Conservation (phyloP, 2,888 invertebrate species). For the Spisula solida region DNA sequence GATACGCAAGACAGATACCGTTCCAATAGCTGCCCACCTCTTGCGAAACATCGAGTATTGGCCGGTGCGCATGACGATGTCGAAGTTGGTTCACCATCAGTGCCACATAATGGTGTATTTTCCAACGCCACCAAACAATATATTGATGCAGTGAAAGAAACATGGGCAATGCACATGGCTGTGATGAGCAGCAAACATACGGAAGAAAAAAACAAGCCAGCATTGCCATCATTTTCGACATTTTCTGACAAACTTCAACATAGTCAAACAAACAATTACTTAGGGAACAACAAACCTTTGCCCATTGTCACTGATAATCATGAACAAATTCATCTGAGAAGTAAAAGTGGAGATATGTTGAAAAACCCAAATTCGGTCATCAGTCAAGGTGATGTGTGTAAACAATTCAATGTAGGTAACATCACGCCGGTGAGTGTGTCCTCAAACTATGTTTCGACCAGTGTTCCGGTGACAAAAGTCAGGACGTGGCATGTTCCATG, state of each 20-base stretch:
- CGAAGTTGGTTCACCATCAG: neutral
- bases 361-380: neutral
- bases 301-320: neutral
- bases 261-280: neutral
- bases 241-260: conserved; percentile 48
- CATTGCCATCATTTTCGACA: conserved; percentile 64
- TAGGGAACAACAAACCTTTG: neutral
- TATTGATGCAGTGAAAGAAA: conserved; percentile 64
- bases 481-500: conserved; percentile 48
- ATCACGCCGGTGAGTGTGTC: neutral
- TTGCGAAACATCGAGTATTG: conserved; percentile 21
- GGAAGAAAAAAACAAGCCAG: conserved; percentile 16
- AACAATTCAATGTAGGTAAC: neutral
- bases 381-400: neutral
- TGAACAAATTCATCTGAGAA: conserved; percentile 34
- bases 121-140: conserved; percentile 24
- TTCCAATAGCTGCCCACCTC: conserved; percentile 66
- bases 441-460: neutral
- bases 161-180: conserved; percentile 64
- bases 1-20: conserved; percentile 46
- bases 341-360: conserved; percentile 36
- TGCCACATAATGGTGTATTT: conserved; percentile 34
- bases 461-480: conserved; percentile 26
- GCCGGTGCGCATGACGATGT: neutral
- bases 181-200: conserved; percentile 44